Conservation (phyloP, 1,140 invertebrate species). For the Conus betulinus region DNA sequence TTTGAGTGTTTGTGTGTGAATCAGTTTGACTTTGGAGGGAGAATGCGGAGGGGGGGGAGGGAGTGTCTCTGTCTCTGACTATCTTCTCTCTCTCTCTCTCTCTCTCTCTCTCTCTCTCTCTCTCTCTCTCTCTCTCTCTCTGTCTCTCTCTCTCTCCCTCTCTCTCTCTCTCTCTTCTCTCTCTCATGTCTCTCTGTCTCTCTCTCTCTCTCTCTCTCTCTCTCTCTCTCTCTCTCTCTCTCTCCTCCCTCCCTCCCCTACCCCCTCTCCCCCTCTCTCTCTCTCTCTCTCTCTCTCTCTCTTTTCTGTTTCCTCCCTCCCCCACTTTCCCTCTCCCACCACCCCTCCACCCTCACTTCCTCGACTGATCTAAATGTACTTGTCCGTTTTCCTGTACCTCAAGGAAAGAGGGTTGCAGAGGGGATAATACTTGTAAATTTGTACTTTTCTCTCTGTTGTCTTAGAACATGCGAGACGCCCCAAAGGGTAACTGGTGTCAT, state of each 20-base stretch:
- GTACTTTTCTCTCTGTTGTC: no score
- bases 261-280: slow-evolving; percentile 10
- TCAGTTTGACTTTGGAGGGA: not conserved
- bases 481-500: no score
- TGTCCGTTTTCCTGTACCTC: no score
- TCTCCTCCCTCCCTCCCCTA: not conserved
- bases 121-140: slow-evolving; percentile 22
- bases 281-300: slow-evolving; percentile 15
- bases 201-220: slow-evolving; percentile 20
- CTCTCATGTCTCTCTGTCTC: no score
- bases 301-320: not conserved
- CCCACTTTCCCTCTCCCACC: not conserved
- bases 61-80: no score
- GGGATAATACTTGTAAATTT: no score
- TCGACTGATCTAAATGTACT: not conserved
- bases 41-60: no score
- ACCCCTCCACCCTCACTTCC: not conserved
- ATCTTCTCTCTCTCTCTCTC: not conserved
- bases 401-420: no score
- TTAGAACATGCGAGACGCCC: no score
- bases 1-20: not conserved
- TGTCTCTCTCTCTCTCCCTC: slow-evolving; percentile 6
- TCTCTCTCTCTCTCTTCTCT: slow-evolving; percentile 10
- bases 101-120: slow-evolving; percentile 7
- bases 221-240: slow-evolving; percentile 3